Evolutionary conservation across 2,888 invertebrate genomes (phyloP).

Genomic region (Lycia hirtaria): DNA sequence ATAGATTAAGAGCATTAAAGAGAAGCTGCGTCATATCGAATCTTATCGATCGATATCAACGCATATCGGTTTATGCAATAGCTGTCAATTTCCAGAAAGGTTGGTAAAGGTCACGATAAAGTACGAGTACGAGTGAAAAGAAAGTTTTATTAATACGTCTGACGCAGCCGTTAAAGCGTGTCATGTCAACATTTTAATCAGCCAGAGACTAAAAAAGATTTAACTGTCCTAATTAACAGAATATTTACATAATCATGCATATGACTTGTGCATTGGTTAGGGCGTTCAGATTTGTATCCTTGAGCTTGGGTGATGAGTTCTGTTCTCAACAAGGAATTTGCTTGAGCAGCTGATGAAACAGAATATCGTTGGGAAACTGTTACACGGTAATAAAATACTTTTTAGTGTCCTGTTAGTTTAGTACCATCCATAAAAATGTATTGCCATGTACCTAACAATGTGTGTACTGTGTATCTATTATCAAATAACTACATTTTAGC

Average conservation of each 20-base stretch:
- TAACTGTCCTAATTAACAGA: not conserved
- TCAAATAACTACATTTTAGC: no score
- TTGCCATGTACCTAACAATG: no score
- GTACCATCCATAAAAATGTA: no score
- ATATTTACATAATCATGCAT: not conserved
- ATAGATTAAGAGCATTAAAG: constrained; percentile 55
- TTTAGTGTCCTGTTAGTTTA: no score
- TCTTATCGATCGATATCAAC: constrained; percentile 51
- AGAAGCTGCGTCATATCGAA: constrained; percentile 47
- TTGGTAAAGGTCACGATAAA: constrained; percentile 37
- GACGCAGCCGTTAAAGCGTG: not conserved
- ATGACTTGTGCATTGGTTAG: no score
- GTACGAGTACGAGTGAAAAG: constrained; percentile 33
- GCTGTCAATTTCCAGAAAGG: constrained; percentile 33
- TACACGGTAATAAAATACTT: no score
- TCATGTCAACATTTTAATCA: not conserved
- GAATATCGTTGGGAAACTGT: no score
- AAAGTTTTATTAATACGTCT: constrained; percentile 39
- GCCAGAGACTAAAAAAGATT: not conserved
- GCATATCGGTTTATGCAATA: constrained; percentile 41
- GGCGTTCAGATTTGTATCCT: no score
- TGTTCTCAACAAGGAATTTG: no score
- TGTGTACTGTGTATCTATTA: no score
- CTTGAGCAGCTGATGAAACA: no score
- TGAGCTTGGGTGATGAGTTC: no score